phyloP scores from a whole-genome alignment of 2,888 invertebrate species.

The Arrhopalites spinosus region DNA sequence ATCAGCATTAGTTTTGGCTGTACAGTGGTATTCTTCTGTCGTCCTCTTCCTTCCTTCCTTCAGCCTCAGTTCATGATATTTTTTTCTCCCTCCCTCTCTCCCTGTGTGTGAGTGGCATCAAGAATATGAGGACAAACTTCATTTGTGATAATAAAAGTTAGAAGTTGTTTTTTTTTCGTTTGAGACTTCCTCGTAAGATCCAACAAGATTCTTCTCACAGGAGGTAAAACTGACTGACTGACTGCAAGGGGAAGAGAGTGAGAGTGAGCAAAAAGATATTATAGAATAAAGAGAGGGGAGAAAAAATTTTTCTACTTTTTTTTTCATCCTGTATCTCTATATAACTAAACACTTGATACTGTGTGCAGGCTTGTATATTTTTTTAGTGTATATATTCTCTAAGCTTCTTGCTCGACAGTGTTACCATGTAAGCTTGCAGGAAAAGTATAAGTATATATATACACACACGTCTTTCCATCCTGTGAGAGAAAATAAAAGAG shows the following conservation, averaged over 20 bases:
- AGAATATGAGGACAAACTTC: conserved; percentile 20
- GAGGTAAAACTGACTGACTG: too few species aligned
- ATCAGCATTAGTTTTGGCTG: neutral
- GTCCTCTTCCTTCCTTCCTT: neutral
- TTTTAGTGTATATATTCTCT: neutral
- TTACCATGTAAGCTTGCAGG: neutral
- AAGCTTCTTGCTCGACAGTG: too few species aligned
- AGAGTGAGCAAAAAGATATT: too few species aligned
- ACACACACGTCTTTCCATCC: neutral
- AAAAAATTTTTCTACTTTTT: too few species aligned
- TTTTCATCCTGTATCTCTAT: too few species aligned
- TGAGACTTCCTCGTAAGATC: neutral
- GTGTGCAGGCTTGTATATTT: neutral
- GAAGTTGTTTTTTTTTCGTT: neutral
- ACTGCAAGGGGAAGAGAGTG: too few species aligned
- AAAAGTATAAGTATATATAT: neutral
- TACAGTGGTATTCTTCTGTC: neutral
- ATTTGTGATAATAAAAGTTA: conserved; percentile 4
- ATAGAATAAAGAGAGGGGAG: too few species aligned
- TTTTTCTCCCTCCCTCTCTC: neutral
- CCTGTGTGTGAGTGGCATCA: neutral
- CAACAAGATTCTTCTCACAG: too few species aligned
- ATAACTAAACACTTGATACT: neutral
- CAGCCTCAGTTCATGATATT: neutral
- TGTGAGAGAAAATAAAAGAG: neutral